phyloP scores from a whole-genome alignment of 2,113 vertebrate genomes.

The Sardina pilchardus region DNA sequence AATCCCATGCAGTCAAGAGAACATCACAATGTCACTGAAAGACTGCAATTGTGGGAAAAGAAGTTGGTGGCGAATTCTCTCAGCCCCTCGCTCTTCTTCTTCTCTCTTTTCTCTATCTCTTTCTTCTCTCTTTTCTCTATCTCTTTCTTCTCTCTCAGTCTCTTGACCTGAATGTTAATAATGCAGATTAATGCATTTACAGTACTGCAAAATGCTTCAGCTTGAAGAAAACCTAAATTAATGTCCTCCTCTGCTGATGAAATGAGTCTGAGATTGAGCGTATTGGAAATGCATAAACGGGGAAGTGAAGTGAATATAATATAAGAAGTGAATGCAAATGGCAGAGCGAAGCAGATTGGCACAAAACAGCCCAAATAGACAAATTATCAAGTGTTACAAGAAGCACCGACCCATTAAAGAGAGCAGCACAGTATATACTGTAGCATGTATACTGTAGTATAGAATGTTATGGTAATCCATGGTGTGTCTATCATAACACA shows the following conservation, averaged over 20 bases:
- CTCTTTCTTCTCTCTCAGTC: background rate
- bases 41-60: background rate
- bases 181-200: background rate
- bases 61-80: background rate
- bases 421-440: background rate
- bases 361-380: background rate
- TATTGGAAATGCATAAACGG: constrained; percentile 4
- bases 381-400: background rate
- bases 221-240: background rate
- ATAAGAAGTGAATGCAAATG: background rate
- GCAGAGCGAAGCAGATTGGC: background rate
- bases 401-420: background rate
- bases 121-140: background rate
- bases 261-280: background rate
- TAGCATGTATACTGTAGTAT: background rate
- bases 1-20: background rate
- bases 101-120: background rate
- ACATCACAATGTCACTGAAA: constrained; percentile 5
- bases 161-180: background rate
- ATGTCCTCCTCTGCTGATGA: background rate
- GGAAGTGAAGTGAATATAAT: background rate
- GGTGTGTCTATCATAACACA: background rate
- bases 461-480: background rate
- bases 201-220: background rate
- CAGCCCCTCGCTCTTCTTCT: background rate